These are phyloP conservation scores for Gobio occitaniae DNA, from an alignment of 2,797 vertebrate genomes.

Conservation along the genomic window DNA sequence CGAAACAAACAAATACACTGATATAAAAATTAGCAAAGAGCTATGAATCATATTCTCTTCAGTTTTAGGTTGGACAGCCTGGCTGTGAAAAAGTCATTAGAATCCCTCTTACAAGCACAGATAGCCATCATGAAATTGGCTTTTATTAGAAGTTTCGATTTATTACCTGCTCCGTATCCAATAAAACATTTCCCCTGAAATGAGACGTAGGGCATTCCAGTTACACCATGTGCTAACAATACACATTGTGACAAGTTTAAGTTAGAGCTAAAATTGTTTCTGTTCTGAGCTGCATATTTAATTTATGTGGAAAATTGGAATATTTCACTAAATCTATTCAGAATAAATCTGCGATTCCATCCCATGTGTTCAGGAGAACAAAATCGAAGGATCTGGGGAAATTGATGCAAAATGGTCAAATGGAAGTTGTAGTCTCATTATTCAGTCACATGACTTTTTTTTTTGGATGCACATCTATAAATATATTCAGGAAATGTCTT, in stretches of 20 bases:
- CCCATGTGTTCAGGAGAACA: neutral
- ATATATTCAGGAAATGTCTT: neutral
- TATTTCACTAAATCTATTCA: neutral
- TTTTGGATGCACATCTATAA: neutral
- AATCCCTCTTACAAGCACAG: neutral
- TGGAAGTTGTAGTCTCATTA: neutral
- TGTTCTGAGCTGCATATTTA: neutral
- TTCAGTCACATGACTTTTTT: neutral
- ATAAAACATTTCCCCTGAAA: slow-evolving; percentile 22
- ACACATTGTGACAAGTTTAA: slow-evolving; percentile 1
- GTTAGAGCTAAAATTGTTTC: neutral
- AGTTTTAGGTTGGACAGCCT: neutral
- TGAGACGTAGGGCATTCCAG: slow-evolving; percentile 3
- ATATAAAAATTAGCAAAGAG: slow-evolving; percentile 22
- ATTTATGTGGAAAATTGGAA: neutral
- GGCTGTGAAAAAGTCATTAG: slow-evolving; percentile 26
- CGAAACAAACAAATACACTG: slow-evolving; percentile 19
- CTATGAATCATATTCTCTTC: slow-evolving; percentile 28
- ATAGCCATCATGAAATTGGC: slow-evolving; percentile 16
- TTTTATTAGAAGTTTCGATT: slow-evolving; percentile 18
- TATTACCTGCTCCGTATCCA: slow-evolving; percentile 15
- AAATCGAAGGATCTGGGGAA: neutral
- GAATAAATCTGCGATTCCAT: neutral
- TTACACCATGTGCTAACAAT: neutral
- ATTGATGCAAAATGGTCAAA: neutral